phyloP scores from a whole-genome alignment of 2,797 vertebrate species.

The Chromobotia macracanthus region DNA sequence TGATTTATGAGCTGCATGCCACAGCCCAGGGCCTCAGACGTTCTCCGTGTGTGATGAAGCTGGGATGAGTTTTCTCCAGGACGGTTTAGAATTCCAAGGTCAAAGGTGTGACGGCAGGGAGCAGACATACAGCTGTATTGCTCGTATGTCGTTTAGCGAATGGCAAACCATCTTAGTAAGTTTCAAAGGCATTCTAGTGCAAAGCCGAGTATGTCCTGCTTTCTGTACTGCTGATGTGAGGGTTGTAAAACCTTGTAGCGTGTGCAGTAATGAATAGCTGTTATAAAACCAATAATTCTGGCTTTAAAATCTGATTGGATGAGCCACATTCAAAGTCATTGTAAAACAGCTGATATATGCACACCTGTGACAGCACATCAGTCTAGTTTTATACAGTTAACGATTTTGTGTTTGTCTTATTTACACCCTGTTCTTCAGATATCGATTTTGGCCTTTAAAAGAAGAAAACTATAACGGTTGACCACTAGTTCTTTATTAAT shows the following conservation, averaged over 20 bases:
- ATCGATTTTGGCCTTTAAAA: background rate
- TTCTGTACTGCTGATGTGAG: background rate
- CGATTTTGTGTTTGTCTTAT: background rate
- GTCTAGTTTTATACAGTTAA: background rate
- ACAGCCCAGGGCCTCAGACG: background rate
- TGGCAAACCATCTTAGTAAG: background rate
- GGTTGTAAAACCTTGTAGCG: background rate
- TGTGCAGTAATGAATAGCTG: background rate
- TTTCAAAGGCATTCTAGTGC: constrained; percentile 44
- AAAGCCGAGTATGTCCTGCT: background rate
- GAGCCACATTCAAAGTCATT: background rate
- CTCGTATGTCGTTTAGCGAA: constrained; percentile 24
- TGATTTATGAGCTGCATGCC: constrained; percentile 44
- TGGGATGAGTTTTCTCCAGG: constrained; percentile 32
- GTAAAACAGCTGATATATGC: background rate
- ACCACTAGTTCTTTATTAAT: too few species aligned
- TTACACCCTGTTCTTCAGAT: background rate
- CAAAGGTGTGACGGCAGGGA: constrained; percentile 33
- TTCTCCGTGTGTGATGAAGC: constrained; percentile 23
- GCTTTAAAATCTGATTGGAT: background rate
- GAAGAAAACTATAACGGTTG: background rate
- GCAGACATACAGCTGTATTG: background rate
- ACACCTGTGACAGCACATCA: background rate
- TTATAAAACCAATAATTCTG: background rate
- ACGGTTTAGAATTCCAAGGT: constrained; percentile 47